Percentiles rank a stretch among this genome's conserved stretches.
Conservation (phyloP, 2,797 vertebrate genomes). For the Uromys caudimaculatus region DNA sequence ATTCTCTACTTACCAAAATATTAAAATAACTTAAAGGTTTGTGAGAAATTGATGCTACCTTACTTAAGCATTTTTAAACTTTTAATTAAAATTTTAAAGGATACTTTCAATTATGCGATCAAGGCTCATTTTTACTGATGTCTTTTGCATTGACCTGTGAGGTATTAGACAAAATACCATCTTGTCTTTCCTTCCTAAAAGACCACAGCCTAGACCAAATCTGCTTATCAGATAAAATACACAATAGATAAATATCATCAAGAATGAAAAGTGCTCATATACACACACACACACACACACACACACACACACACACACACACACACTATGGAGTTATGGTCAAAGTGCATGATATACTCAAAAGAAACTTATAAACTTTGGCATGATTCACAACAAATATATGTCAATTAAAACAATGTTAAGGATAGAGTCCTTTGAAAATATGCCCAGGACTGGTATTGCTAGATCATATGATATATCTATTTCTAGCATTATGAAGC, state of each 20-base stretch:
- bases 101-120: neutral
- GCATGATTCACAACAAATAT: neutral
- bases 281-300: neutral
- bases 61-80: neutral
- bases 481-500: neutral
- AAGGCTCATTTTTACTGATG: fast-evolving
- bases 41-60: neutral
- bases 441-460: neutral
- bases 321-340: neutral
- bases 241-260: neutral
- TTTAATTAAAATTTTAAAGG: neutral
- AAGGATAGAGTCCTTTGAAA: neutral
- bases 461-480: neutral
- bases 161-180: neutral
- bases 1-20: neutral
- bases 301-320: neutral
- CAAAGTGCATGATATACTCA: neutral
- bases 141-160: neutral
- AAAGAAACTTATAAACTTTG: neutral
- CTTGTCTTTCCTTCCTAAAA: neutral
- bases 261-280: neutral
- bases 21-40: neutral
- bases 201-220: neutral
- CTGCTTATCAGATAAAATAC: neutral
- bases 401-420: neutral